Evolutionary conservation across 2,797 vertebrate species (phyloP).

Genomic region (Leptodactylus fallax): DNA sequence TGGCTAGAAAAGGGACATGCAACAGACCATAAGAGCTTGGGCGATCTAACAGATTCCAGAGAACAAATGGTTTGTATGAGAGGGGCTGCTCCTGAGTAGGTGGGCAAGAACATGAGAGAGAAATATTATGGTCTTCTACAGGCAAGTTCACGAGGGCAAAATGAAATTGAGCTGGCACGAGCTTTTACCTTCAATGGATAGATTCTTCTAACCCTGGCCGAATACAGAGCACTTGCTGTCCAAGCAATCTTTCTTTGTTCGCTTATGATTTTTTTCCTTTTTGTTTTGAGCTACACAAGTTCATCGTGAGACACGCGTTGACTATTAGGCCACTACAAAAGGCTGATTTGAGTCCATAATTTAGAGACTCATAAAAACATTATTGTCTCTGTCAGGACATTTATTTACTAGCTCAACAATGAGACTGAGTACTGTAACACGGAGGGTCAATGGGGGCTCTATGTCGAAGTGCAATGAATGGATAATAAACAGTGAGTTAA

Average conservation of each 20-base stretch:
- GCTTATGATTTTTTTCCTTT: conserved; percentile 75
- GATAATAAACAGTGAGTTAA: conserved; percentile 58
- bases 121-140: conserved; percentile 86
- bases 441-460: conserved; percentile 57
- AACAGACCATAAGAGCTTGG: conserved; percentile 36
- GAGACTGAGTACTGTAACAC: conserved; percentile 84
- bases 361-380: conserved; percentile 94
- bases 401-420: conserved; percentile 83
- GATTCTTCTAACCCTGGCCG: conserved; percentile 77
- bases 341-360: conserved; percentile 86
- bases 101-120: conserved; percentile 82
- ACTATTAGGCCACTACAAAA: conserved; percentile 87
- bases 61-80: conserved; percentile 80
- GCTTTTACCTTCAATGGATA: conserved; percentile 77
- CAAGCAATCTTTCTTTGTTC: conserved; percentile 70
- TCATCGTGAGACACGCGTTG: conserved; percentile 89
- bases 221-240: conserved; percentile 85
- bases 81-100: conserved; percentile 81
- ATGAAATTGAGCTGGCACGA: conserved; percentile 73
- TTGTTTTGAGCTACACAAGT: conserved; percentile 81
- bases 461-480: conserved; percentile 52
- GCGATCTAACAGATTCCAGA: conserved; percentile 64
- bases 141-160: conserved; percentile 79
- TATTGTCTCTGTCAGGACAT: conserved; percentile 90
- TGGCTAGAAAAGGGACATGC: conserved; percentile 65